Evolutionary conservation across 2,113 vertebrate genomes (phyloP), one percentile per base, ranked within the genome.

Genomic region (Nesoenas mayeri): DNA sequence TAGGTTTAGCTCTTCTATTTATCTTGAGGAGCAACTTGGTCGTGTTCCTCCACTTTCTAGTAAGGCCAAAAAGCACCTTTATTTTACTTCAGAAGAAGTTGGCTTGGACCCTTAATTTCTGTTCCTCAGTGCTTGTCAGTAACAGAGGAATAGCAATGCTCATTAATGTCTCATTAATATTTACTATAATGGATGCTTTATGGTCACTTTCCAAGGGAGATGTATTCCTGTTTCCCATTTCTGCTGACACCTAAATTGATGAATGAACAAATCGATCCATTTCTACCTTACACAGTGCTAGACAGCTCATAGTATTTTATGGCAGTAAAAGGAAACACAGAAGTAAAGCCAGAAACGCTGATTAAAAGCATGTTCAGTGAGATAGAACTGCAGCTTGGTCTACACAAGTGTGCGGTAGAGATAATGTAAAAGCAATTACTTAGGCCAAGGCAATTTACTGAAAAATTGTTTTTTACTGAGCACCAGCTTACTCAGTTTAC

Each of bases 381-480:
- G n/a, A 66, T 80, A 73, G 57, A 92, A 32, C 80, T 69, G 66
- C n/a, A 91, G 78, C 61, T 92, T 58, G 78, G 40, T 58, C 85
- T 77, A 36, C 84, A 89, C 22, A 0, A 85, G 66, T 66, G 91
- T 87, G 92, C 1, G 40, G 74, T 14, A 34, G 62, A 95, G 96
- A 96, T 95, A 97, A 95, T 89, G 92, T 42, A 94, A 94, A 96
- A 92, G 84, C 91, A 93, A 96, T 96, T 96, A 93, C 86, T 95
- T 96, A 85, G 87, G 86, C 83, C 82, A 67, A 95, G 70, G 80
- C 80, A 89, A 93, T 95, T 79, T 67, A 58, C 73, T 85, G 83
- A 75, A 92, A 91, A 89, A 51, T 60, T 58, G 6, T 18, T 92
- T 90, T 85, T 89, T 61, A 87, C 57, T 87, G 85, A 89, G 80